Percentiles rank a stretch among this genome's conserved stretches.
phyloP scores from a whole-genome alignment of 1,140 invertebrate species.

The Drosophila biarmipes region DNA sequence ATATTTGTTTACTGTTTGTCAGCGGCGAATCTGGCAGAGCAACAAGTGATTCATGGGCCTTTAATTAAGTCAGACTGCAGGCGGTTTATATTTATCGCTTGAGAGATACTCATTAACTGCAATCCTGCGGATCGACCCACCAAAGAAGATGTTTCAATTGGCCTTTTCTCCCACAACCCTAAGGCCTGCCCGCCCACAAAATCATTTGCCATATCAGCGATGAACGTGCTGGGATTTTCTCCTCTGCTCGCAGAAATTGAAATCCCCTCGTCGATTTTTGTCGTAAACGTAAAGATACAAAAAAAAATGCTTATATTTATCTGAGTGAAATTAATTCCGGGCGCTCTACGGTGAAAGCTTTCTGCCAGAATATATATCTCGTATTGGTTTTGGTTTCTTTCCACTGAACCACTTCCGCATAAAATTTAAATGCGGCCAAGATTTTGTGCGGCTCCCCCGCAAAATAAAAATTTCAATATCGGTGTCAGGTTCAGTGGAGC shows the following conservation, averaged over 20 bases:
- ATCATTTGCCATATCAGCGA: conserved; percentile 62
- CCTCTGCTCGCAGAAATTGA: conserved; percentile 60
- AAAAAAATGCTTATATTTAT: conserved; percentile 65
- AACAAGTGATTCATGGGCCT: conserved; percentile 73
- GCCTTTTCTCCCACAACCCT: conserved; percentile 1
- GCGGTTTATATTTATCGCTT: conserved; percentile 20
- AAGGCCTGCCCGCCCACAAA: conserved; percentile 22
- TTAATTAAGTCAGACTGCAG: conserved; percentile 60
- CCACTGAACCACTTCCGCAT: conserved; percentile 56
- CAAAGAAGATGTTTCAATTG: conserved; percentile 33
- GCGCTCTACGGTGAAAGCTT: conserved; percentile 66
- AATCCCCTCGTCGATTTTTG: conserved; percentile 65
- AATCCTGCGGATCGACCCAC: neutral
- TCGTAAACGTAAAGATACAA: conserved; percentile 74
- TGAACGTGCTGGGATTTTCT: conserved; percentile 72
- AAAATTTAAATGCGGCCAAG: conserved; percentile 70
- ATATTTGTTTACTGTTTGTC: conserved; percentile 71
- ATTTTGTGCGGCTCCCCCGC: conserved; percentile 26
- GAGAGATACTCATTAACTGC: conserved; percentile 48
- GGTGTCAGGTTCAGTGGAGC: conserved; percentile 36
- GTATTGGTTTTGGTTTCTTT: conserved; percentile 45
- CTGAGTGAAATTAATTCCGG: conserved; percentile 73
- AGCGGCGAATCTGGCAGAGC: conserved; percentile 41
- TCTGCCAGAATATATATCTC: conserved; percentile 37
- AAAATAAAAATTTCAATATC: conserved; percentile 48